A percentile compares a stretch with the other conserved stretches of the same genome.
These are phyloP conservation scores for Neogobius melanostomus DNA, from an alignment of 2,113 vertebrate species.

Conservation along the genomic window DNA sequence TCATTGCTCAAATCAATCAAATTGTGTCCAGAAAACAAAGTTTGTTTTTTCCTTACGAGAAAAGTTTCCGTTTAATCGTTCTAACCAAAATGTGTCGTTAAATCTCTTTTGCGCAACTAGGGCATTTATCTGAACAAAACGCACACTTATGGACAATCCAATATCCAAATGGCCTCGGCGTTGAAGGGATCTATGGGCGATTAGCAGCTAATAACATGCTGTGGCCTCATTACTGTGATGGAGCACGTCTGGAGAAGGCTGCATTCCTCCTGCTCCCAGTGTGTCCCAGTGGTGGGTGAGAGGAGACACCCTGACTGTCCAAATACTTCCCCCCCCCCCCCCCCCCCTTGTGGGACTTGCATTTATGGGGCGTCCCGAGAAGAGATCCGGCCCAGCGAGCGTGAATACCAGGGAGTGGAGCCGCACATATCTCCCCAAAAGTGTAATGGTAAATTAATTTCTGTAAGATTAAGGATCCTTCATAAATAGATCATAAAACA, in stretches of 20 bases:
- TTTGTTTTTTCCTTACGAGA: conserved; percentile 1
- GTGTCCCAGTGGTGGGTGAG: conserved; percentile 47
- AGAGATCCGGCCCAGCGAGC: conserved; percentile 40
- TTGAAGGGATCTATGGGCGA: conserved; percentile 43
- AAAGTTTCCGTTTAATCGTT: conserved; percentile 20
- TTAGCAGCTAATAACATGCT: conserved; percentile 55
- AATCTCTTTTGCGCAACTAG: conserved; percentile 47
- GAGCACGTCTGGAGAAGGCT: conserved; percentile 45
- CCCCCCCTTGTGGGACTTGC: conserved; percentile 37
- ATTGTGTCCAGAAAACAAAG: conserved; percentile 14
- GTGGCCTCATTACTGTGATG: conserved; percentile 56
- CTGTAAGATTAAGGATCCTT: conserved; percentile 48
- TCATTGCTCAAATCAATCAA: conserved; percentile 10
- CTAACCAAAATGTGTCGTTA: conserved; percentile 38
- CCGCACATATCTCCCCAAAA: conserved; percentile 33
- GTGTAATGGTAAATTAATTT: conserved; percentile 66
- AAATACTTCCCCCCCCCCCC: conserved; percentile 42
- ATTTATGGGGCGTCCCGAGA: conserved; percentile 51
- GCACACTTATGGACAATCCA: conserved; percentile 30
- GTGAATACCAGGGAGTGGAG: conserved; percentile 47
- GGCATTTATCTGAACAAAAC: conserved; percentile 49
- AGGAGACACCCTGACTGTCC: conserved; percentile 54
- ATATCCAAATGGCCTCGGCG: conserved; percentile 45
- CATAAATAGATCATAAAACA: too few relatives aligned
- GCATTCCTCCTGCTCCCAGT: conserved; percentile 29